phyloP scores from a whole-genome alignment of 2,113 vertebrate species.

The Spilogale gracilis region DNA sequence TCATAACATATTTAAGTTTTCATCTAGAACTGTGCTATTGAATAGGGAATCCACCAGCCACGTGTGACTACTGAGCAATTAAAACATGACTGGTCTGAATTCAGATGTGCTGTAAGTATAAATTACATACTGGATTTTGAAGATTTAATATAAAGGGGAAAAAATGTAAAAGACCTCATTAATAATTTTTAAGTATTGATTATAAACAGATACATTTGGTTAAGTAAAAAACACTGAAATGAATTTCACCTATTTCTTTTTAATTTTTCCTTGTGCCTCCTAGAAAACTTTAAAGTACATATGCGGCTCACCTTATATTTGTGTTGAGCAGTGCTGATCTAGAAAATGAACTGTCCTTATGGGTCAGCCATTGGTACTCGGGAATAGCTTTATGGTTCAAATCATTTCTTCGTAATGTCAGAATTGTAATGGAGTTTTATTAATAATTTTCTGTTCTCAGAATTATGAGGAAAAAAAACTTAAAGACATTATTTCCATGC shows the following conservation, averaged over 20 bases:
- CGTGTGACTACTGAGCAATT: neutral
- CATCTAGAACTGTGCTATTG: neutral
- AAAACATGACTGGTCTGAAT: neutral
- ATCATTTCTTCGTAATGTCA: neutral
- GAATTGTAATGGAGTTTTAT: constrained; percentile 30
- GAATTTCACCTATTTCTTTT: neutral
- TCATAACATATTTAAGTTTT: constrained; percentile 17
- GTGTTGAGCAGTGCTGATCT: neutral
- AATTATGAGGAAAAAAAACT: neutral
- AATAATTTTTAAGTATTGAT: constrained; percentile 11
- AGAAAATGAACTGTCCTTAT: neutral
- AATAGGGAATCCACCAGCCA: neutral
- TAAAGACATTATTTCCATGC: constrained; percentile 7
- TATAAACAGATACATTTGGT: neutral
- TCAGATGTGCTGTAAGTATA: neutral
- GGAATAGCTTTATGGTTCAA: constrained; percentile 5
- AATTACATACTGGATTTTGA: neutral
- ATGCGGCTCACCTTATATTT: neutral
- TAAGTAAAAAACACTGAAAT: constrained; percentile 21
- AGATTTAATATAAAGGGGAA: neutral
- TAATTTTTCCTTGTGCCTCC: neutral
- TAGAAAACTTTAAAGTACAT: neutral
- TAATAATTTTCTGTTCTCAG: neutral
- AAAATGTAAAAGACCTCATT: neutral
- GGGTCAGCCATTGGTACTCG: neutral